Base-by-base conservation (phyloP, 2,113 vertebrate species). In the Hippocampus guttulatus region DNA sequence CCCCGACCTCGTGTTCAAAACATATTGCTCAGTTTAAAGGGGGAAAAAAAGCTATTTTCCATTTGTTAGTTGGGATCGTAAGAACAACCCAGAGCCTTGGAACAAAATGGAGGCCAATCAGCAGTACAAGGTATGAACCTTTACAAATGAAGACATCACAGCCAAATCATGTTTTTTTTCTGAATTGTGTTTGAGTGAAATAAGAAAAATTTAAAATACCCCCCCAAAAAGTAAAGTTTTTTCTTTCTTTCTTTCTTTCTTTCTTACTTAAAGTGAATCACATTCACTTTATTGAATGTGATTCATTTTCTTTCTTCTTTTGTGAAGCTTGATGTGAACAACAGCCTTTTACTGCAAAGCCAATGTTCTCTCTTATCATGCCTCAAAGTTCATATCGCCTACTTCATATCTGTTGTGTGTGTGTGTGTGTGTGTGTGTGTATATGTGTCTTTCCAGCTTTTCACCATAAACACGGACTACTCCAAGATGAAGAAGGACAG, bases 81-180 rank as follows among this genome's bases (percentile, higher is more conserved):
- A 92, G 71, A 96, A 96, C 88, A 99, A 99, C 84, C 96, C 96
- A 2, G 95, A 99, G 73, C 96, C 96, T 38, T 98, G 95, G 95
- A 97, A 96, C 87, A 95, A 95, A 40, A 0, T 96, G 64, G 54
- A 81, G 41, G 92, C 92, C 74, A 93, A 73, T 75, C 90, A 95
- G 0, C 96, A 95, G 84, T 98, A 98, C 88, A 98, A 99, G 93
- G 97, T 98, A 93, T 81, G 74, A 61, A 47, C 25, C 1, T 14
- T 38, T 21, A 18, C 60, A 0, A 20, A 58, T 45, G 43, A 61
- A 27, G 11, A 61, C 20, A 27, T 14, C 8, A 33, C 8, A 18
- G 25, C 8, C 16, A 27, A 38, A 62, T 61, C 3, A 30, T 61
- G 33, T 38, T 38, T 38, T 38, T 33, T 38, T 38, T 38, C 33